Evolutionary conservation across 2,797 vertebrate genomes (phyloP), one percentile per base, ranked within the genome.

Genomic region (Bufotes viridis): DNA sequence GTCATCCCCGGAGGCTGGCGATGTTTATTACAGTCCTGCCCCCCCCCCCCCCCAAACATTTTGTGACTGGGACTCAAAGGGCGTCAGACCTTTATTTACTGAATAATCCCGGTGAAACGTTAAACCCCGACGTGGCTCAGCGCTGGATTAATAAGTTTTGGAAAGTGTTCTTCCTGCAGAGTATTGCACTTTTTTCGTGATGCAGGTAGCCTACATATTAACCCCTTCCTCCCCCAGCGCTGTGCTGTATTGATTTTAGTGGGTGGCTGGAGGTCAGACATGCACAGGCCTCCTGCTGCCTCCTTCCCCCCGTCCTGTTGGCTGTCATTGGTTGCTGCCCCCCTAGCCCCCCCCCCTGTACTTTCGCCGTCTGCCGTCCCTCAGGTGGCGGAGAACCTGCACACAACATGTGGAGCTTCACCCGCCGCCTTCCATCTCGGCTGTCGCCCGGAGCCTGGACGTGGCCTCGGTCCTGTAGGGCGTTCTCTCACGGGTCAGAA

Each of bases 271-370:
- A 7, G 81, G 82, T 84, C 82, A 84, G 24, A 4, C 13, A 12
- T 74, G 78, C 78, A 82, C 78, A 76, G 74, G 20, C 24, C 49
- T 34, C 12, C 81, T 70, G 67, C 78, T 85, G 82, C 14, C 82
- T 7, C 82, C 85, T 26, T 61, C 82, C 82, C 69, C 42, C 42
- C 42, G 42, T 42, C 42, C 18, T 7, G 24, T 76, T 26, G 13
- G 17, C 78, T 26, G 85, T 49, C 57, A 81, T 81, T 86, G 87
- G 82, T n/a, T 26, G 15, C 72, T 29, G 74, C 2, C 14, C 51
- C 7, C 29, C 75, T 22, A n/a, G n/a, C 49, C 87, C n/a, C 14
- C 17, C 15, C 26, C 57, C 55, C 49, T 15, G 17, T 15, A 49
- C 70, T 49, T 18, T 51, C 12, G 8, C 69, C 17, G 22, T 0